phyloP scores from a whole-genome alignment of 1,140 invertebrate species.

The Drosophila neocordata region DNA sequence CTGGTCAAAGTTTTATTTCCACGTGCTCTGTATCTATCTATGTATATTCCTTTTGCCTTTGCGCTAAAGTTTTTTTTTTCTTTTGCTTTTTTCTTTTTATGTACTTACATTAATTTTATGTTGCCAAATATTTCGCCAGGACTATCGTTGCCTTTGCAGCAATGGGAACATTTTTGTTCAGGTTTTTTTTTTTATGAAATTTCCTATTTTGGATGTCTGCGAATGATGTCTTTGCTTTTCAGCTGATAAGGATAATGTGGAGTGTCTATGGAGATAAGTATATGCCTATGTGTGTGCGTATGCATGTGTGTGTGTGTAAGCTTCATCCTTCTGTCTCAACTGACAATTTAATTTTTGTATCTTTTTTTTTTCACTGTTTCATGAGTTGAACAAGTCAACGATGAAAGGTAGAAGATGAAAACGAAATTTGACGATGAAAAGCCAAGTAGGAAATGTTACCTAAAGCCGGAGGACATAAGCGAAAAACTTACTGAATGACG shows the following conservation, averaged over 20 bases:
- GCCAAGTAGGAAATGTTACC: background rate
- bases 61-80: background rate
- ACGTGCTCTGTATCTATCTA: no score
- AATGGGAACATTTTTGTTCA: background rate
- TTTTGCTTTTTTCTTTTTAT: constrained; percentile 36
- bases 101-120: constrained; percentile 68
- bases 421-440: background rate
- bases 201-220: background rate
- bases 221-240: background rate
- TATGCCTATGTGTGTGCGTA: background rate
- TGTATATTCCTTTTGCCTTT: constrained; percentile 14
- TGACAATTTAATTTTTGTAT: background rate
- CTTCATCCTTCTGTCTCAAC: background rate
- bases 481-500: constrained; percentile 13
- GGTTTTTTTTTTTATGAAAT: background rate
- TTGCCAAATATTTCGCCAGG: constrained; percentile 51
- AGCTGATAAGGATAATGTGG: background rate
- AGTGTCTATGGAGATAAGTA: background rate
- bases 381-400: background rate
- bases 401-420: background rate
- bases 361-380: background rate
- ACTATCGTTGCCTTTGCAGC: constrained; percentile 21
- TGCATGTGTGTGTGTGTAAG: background rate
- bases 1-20: constrained; percentile 60
- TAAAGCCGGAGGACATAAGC: background rate